These are phyloP conservation scores for Macrostomum lignano DNA, from an alignment of 1,140 invertebrate species.

Conservation along the genomic window DNA sequence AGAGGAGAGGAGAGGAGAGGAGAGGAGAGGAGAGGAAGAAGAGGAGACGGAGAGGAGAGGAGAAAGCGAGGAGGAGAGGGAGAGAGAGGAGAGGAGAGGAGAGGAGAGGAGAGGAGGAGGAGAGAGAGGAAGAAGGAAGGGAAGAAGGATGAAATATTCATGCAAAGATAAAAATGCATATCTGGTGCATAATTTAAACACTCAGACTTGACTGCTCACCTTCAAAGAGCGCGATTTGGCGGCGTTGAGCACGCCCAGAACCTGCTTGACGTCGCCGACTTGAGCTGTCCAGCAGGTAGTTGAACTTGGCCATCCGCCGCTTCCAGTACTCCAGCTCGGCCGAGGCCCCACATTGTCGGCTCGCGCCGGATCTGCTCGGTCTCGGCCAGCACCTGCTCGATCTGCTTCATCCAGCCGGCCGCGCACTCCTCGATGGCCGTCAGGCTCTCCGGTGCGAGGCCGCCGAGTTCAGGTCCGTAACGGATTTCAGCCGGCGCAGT, in stretches of 20 bases:
- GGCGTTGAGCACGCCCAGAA: conserved; percentile 36
- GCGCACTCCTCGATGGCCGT: conserved; percentile 23
- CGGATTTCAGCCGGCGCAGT: conserved; percentile 15
- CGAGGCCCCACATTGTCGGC: conserved; percentile 62
- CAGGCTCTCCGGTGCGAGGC: conserved; percentile 22
- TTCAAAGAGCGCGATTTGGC: conserved; percentile 53
- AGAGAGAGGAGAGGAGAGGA: too few species aligned
- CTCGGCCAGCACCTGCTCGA: conserved; percentile 26
- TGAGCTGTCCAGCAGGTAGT: conserved; percentile 51
- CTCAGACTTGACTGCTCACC: conserved; percentile 10
- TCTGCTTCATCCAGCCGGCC: conserved; percentile 26
- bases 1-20: too few species aligned
- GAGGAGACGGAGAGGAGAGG: too few species aligned
- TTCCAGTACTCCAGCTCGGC: conserved; percentile 89
- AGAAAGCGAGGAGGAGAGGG: too few species aligned
- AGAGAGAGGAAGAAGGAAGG: too few species aligned
- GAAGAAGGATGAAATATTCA: too few species aligned
- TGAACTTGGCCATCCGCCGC: conserved; percentile 60
- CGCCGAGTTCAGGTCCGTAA: conserved; percentile 17
- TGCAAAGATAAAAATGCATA: too few species aligned
- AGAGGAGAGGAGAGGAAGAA: too few species aligned
- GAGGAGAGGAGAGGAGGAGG: too few species aligned
- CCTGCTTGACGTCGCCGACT: conserved; percentile 48
- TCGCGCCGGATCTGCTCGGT: conserved; percentile 51
- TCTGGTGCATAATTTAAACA: neutral